Conservation (phyloP, 2,797 vertebrate species). For the Chelmon rostratus region DNA sequence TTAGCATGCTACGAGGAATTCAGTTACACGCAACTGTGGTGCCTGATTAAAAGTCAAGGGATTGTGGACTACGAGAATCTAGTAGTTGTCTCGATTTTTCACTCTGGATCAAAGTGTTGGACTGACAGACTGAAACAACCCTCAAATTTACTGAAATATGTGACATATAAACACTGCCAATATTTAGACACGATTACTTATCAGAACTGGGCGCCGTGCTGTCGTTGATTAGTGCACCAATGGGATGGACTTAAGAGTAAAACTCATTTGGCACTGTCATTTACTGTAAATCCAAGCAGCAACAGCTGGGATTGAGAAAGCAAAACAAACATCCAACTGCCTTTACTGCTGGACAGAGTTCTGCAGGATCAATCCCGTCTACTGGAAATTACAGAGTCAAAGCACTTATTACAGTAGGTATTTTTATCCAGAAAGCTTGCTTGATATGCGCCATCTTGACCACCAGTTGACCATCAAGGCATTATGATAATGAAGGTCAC, state of each 20-base stretch:
- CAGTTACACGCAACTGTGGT: no score
- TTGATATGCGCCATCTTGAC: constrained; percentile 61
- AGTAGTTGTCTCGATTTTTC: background rate
- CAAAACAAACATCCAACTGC: constrained; percentile 20
- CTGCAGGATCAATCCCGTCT: background rate
- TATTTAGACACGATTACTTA: constrained; percentile 13
- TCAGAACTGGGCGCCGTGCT: background rate
- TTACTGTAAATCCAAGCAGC: constrained; percentile 28
- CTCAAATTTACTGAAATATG: background rate
- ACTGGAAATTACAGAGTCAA: constrained; percentile 16
- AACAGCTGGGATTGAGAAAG: constrained; percentile 29
- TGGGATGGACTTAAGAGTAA: constrained; percentile 25
- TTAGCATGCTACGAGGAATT: no score
- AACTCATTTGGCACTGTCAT: constrained; percentile 21
- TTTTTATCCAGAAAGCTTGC: constrained; percentile 47
- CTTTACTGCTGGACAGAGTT: background rate
- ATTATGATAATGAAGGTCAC: constrained; percentile 69
- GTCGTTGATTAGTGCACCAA: constrained; percentile 28
- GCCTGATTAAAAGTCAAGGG: no score
- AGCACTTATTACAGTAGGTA: constrained; percentile 8
- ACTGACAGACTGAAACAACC: background rate
- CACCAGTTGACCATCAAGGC: constrained; percentile 62
- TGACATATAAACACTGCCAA: background rate
- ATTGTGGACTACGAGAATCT: no score
- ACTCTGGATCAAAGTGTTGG: background rate